These are phyloP conservation scores for Mirounga angustirostris DNA, from an alignment of 2,113 vertebrate species.

Conservation along the genomic window DNA sequence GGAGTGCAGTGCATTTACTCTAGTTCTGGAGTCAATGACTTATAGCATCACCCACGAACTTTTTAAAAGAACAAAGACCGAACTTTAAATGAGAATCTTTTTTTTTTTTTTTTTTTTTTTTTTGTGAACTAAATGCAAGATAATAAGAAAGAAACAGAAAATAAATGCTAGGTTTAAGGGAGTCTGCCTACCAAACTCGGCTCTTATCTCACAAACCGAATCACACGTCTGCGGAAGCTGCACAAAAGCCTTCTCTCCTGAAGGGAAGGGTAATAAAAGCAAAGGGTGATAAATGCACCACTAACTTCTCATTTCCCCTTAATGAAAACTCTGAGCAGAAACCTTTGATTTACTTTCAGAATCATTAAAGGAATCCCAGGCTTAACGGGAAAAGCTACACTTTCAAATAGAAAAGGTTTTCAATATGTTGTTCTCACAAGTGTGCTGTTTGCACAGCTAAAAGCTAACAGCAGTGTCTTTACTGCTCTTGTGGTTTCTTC, in stretches of 20 bases:
- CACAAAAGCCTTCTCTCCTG: too few relatives aligned
- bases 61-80: neutral
- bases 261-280: neutral
- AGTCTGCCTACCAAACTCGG: accelerated
- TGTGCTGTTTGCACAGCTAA: slow-evolving; percentile 69
- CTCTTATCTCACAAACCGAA: neutral
- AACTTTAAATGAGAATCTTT: neutral
- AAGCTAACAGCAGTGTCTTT: slow-evolving; percentile 18
- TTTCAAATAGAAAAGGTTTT: neutral
- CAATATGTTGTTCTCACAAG: neutral
- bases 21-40: accelerated
- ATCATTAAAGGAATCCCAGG: neutral
- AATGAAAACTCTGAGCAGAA: neutral
- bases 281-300: neutral
- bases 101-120: too few relatives aligned
- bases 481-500: slow-evolving; percentile 86
- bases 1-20: accelerated
- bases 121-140: neutral
- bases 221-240: neutral
- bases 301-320: slow-evolving; percentile 6
- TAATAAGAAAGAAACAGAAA: neutral
- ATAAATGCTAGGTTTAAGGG: accelerated
- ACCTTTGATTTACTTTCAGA: slow-evolving; percentile 16
- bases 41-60: neutral
- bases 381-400: neutral